These are phyloP conservation scores for Cydia fagiglandana DNA, from an alignment of 1,140 invertebrate genomes.

Conservation along the genomic window DNA sequence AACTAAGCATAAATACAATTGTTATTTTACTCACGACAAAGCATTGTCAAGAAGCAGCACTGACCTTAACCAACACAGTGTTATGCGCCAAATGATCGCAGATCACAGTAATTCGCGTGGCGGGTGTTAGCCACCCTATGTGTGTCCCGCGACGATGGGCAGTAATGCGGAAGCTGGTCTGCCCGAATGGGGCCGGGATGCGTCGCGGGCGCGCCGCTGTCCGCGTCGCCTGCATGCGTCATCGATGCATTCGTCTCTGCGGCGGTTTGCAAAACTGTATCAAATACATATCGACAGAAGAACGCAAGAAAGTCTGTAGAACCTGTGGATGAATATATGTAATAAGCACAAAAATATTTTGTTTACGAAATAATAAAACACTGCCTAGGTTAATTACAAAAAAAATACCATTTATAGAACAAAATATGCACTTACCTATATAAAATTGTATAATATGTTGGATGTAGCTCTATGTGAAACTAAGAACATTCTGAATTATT, in stretches of 20 bases:
- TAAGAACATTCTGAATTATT: too few species aligned
- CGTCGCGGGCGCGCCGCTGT: conserved; percentile 50
- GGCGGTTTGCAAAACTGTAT: not conserved
- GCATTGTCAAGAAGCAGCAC: not conserved
- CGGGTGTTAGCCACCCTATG: conserved; percentile 52
- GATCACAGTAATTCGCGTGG: conserved; percentile 3
- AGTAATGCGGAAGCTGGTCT: conserved; percentile 69
- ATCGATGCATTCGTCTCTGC: conserved; percentile 68
- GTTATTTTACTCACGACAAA: not conserved
- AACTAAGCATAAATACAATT: not conserved
- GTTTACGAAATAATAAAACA: too few species aligned
- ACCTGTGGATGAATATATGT: not conserved
- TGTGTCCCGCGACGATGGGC: conserved; percentile 63
- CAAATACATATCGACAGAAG: not conserved
- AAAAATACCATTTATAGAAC: too few species aligned
- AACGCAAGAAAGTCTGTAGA: not conserved
- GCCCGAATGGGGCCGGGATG: conserved; percentile 68
- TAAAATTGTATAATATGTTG: too few species aligned
- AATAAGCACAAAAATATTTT: too few species aligned
- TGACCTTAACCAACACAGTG: not conserved
- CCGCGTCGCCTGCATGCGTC: conserved; percentile 45
- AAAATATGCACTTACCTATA: too few species aligned
- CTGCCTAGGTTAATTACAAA: too few species aligned
- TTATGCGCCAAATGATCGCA: not conserved
- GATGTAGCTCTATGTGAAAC: too few species aligned